Conservation (phyloP, 2,888 invertebrate genomes). For the Leptinotarsa juncta region DNA sequence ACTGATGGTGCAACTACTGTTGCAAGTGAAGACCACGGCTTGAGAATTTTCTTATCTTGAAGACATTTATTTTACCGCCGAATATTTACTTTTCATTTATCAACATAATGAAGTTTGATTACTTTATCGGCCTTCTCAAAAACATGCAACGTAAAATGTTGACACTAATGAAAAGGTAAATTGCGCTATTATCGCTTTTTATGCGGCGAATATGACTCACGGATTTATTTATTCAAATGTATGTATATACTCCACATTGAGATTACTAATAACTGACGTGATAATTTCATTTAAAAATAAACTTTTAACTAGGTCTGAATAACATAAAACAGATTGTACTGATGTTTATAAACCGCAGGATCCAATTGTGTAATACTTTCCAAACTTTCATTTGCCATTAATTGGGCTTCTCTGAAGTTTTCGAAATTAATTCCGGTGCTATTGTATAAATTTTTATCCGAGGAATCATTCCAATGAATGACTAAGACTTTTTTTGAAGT, state of each 20-base stretch:
- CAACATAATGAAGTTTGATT: constrained; percentile 1
- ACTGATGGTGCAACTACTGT: no score
- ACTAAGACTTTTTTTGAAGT: no score
- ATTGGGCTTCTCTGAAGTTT: neutral
- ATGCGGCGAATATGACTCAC: constrained; percentile 2
- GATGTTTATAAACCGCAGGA: neutral
- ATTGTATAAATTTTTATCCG: no score
- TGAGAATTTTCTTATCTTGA: neutral
- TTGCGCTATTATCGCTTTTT: constrained; percentile 22
- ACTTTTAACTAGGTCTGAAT: constrained; percentile 1
- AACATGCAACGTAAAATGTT: constrained; percentile 10
- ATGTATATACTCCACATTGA: constrained; percentile 11
- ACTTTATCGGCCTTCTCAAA: neutral
- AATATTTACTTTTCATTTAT: constrained; percentile 1
- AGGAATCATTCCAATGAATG: no score
- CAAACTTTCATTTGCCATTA: neutral
- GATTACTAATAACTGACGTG: constrained; percentile 19
- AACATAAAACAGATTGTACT: constrained; percentile 7
- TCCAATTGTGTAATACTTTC: neutral
- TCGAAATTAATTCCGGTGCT: no score
- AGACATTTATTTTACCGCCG: neutral
- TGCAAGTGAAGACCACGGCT: neutral
- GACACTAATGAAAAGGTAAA: constrained; percentile 11
- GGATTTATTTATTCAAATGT: constrained; percentile 15
- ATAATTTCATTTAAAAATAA: constrained; percentile 13